These are phyloP conservation scores for Labeo rohita DNA, from an alignment of 2,113 vertebrate species.

Conservation along the genomic window DNA sequence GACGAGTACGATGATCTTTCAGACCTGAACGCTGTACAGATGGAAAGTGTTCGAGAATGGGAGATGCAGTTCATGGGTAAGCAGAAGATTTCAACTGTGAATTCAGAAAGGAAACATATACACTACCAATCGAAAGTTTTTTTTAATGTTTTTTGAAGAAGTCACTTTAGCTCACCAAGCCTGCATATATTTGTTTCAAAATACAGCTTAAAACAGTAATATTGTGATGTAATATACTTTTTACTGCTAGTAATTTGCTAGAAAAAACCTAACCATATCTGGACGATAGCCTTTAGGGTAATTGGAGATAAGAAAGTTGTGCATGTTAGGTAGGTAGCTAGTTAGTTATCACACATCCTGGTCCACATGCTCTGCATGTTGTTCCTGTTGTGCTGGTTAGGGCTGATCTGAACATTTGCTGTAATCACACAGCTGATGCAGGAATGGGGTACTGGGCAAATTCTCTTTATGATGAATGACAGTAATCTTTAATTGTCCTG, in stretches of 20 bases:
- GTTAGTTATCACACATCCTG: not conserved
- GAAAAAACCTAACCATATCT: not conserved
- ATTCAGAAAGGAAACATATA: not conserved
- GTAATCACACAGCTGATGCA: not conserved
- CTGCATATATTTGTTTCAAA: too few species aligned
- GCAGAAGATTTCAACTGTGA: not conserved
- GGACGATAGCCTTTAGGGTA: not conserved
- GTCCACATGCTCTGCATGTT: not conserved
- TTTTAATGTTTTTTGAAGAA: too few species aligned
- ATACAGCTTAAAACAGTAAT: too few species aligned
- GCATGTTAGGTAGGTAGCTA: not conserved
- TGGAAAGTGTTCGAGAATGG: conserved; percentile 99
- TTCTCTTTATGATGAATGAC: not conserved
- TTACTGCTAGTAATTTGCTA: too few species aligned
- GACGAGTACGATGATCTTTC: conserved; percentile 98
- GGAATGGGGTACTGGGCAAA: not conserved
- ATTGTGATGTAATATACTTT: too few species aligned
- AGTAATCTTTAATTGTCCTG: not conserved
- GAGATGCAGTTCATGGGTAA: conserved; percentile 99
- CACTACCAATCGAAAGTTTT: too few species aligned
- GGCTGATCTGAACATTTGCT: not conserved
- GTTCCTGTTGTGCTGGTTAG: conserved; percentile 4
- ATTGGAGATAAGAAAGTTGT: not conserved
- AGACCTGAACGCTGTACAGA: conserved; percentile 96
- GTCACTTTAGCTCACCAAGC: too few species aligned